A percentile compares a stretch with the other conserved stretches of the same genome.
Evolutionary conservation across 1,140 invertebrate species (phyloP).

Genomic region (Sinella curviseta): DNA sequence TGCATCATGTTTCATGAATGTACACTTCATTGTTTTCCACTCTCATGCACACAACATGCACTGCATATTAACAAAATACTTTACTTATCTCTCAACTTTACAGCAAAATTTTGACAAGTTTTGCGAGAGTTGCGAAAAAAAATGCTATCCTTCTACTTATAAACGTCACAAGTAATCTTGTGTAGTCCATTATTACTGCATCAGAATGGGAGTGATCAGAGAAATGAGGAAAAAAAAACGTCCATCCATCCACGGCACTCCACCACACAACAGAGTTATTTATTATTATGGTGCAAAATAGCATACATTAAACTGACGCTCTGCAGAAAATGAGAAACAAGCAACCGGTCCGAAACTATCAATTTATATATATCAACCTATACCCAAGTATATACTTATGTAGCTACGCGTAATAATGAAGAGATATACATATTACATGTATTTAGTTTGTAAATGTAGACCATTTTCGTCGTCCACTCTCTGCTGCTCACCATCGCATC

Average conservation of each 20-base stretch:
- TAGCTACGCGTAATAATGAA: too few species aligned
- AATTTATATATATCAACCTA: too few species aligned
- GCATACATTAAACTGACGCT: neutral
- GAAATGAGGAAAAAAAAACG: neutral
- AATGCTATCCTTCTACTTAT: neutral
- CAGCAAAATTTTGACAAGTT: neutral
- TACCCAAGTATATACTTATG: too few species aligned
- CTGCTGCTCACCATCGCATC: neutral
- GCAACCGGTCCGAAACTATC: neutral
- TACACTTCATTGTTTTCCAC: too few species aligned
- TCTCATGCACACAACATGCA: too few species aligned
- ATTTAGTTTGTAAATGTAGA: neutral
- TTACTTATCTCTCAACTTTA: neutral
- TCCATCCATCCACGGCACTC: neutral
- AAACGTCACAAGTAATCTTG: neutral
- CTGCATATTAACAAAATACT: too few species aligned
- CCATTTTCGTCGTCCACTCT: neutral
- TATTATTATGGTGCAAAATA: slow-evolving; percentile 9
- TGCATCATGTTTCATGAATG: too few species aligned
- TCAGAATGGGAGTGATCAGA: neutral
- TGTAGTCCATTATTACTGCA: neutral
- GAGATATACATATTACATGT: neutral
- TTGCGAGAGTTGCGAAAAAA: neutral
- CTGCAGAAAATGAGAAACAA: neutral
- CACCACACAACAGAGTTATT: neutral